These are phyloP conservation scores for Papilio machaon DNA, from an alignment of 1,140 invertebrate genomes.

Conservation along the genomic window DNA sequence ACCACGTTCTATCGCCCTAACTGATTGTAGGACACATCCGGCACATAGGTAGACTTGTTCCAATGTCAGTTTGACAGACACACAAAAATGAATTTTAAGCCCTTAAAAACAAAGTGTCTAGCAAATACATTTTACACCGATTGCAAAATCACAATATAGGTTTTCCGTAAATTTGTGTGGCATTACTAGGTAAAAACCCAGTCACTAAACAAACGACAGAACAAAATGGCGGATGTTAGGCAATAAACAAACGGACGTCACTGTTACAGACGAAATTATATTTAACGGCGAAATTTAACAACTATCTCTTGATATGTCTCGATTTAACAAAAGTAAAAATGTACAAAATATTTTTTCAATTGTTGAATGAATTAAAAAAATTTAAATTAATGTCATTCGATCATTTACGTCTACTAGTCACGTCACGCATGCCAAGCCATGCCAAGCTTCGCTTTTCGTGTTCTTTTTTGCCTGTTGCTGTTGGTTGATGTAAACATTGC, in stretches of 20 bases:
- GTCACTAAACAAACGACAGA: slow-evolving; percentile 81
- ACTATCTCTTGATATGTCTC: slow-evolving; percentile 54
- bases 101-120: slow-evolving; percentile 73
- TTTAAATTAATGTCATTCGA: slow-evolving; percentile 77
- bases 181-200: slow-evolving; percentile 74
- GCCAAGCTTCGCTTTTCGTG: slow-evolving; percentile 54
- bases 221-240: slow-evolving; percentile 82
- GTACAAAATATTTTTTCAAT: slow-evolving; percentile 72
- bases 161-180: slow-evolving; percentile 68
- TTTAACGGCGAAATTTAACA: slow-evolving; percentile 62
- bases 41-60: slow-evolving; percentile 76
- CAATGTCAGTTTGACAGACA: slow-evolving; percentile 77
- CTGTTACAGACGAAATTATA: slow-evolving; percentile 59
- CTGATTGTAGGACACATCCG: slow-evolving; percentile 81
- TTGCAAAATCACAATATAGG: slow-evolving; percentile 70
- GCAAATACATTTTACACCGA: slow-evolving; percentile 78
- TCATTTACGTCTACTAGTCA: slow-evolving; percentile 74
- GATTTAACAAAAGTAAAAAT: slow-evolving; percentile 70
- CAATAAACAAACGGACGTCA: slow-evolving; percentile 81
- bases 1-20: slow-evolving; percentile 79
- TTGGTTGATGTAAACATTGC: slow-evolving; percentile 29
- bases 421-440: slow-evolving; percentile 74
- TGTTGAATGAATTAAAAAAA: slow-evolving; percentile 69
- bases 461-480: slow-evolving; percentile 50
- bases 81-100: slow-evolving; percentile 70